Base-by-base conservation (phyloP, 2,888 invertebrate species). In the Synanthedon formicaeformis region DNA sequence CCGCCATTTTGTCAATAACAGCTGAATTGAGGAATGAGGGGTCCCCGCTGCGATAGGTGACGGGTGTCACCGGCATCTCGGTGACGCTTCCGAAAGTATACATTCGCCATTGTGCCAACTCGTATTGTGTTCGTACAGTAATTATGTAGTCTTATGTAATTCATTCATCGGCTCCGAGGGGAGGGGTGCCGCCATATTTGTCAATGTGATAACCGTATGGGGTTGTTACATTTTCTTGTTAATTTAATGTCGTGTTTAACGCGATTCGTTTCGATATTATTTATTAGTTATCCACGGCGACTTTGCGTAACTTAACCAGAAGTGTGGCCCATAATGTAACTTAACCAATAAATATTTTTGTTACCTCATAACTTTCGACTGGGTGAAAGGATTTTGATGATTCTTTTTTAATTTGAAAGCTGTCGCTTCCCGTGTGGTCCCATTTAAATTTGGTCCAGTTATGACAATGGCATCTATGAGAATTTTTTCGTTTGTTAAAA, bases 121-220 rank as follows among this genome's bases (percentile, higher is more conserved):
- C 14, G 51, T 52, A 58, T 60, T 60, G 59, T 59, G 56, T 34
- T 50, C 48, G 52, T 59, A 34, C 34, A 13, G 66, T 73, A 73
- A 77, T 76, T 75, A 76, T 73, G 70, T 69, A 65, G 67, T 34
- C 72, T 23, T 66, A 71, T 70, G 66, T 67, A 65, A 49, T 13
- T 49, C 16, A 49, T 23, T 49, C 45, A 45, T 45, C 34, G 34
- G 34, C 34, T 45, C 11, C 1, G 14, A 64, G 74, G 72, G 74
- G 45, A 14, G 45, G 14, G 2, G 6, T 6, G n/a, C 45, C 45
- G 45, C 45, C 45, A 45, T 45, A 14, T 45, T 34, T 45, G 45
- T 14, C 12, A 45, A n/a, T 45, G 45, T 45, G 13, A 45, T 14
- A 45, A 45, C 8, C 41, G 45, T 45, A 13, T 45, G 45, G 45